Conservation (phyloP, 2,113 vertebrate species). For the Syrmaticus mikado region DNA sequence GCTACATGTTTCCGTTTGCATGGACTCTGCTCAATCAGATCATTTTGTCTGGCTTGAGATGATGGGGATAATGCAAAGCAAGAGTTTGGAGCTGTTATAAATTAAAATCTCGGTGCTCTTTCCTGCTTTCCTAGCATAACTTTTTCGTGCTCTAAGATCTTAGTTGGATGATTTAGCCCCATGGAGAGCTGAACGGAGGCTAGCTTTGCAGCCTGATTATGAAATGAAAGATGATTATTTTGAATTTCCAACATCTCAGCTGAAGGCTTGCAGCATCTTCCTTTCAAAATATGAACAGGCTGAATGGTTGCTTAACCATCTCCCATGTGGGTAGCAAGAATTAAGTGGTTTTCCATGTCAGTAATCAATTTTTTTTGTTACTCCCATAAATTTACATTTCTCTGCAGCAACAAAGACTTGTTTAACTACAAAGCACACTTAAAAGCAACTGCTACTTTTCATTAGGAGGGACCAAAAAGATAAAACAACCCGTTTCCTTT, state of each 20-base stretch:
- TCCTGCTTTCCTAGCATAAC: background rate
- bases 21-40: background rate
- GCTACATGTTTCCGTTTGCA: background rate
- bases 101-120: background rate
- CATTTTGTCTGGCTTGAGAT: background rate
- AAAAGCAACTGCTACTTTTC: conserved; percentile 21
- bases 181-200: fast-evolving
- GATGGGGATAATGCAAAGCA: background rate
- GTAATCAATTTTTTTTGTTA: conserved; percentile 42
- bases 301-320: background rate
- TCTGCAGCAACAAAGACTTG: conserved; percentile 28
- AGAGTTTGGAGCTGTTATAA: background rate
- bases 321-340: conserved; percentile 17
- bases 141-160: background rate
- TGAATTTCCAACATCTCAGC: background rate
- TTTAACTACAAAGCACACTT: conserved; percentile 2
- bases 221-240: background rate
- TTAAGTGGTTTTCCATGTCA: conserved; percentile 49
- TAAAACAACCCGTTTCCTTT: background rate
- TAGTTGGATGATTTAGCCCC: background rate
- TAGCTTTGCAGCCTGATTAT: background rate
- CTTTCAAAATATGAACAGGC: background rate
- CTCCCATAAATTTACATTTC: conserved; percentile 17
- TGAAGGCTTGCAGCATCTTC: background rate
- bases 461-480: conserved; percentile 21